phyloP scores from a whole-genome alignment of 2,888 invertebrate genomes.

The Amphipyra tragopoginis region DNA sequence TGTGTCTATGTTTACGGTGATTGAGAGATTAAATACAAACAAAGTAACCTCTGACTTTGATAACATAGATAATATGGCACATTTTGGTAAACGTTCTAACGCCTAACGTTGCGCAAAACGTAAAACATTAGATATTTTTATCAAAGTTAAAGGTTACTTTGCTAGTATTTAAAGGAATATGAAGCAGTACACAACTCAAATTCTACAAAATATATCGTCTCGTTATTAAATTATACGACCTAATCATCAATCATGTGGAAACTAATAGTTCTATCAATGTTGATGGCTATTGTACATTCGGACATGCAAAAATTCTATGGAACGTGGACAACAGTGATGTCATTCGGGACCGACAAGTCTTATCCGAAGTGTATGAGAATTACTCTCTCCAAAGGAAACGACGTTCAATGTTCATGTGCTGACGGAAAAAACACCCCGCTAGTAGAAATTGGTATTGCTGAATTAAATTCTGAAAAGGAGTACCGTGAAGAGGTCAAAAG shows the following conservation, averaged over 20 bases:
- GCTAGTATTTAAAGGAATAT: too few relatives aligned
- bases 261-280: neutral
- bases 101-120: neutral
- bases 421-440: neutral
- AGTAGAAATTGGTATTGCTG: neutral
- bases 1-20: too few relatives aligned
- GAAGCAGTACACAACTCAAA: neutral
- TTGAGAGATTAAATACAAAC: too few relatives aligned
- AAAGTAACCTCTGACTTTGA: too few relatives aligned
- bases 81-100: neutral
- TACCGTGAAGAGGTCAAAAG: neutral
- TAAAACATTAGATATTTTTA: neutral
- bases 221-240: neutral
- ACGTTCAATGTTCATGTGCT: neutral
- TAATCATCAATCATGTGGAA: neutral
- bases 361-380: neutral
- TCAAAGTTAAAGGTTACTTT: neutral
- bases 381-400: neutral
- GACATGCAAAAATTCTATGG: neutral
- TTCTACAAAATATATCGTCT: neutral
- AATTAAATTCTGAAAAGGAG: neutral
- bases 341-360: neutral
- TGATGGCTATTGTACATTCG: neutral
- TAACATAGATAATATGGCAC: too few relatives aligned
- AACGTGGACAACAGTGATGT: neutral